Base-by-base conservation (phyloP, 1,140 invertebrate species). In the Cydia fagiglandana region DNA sequence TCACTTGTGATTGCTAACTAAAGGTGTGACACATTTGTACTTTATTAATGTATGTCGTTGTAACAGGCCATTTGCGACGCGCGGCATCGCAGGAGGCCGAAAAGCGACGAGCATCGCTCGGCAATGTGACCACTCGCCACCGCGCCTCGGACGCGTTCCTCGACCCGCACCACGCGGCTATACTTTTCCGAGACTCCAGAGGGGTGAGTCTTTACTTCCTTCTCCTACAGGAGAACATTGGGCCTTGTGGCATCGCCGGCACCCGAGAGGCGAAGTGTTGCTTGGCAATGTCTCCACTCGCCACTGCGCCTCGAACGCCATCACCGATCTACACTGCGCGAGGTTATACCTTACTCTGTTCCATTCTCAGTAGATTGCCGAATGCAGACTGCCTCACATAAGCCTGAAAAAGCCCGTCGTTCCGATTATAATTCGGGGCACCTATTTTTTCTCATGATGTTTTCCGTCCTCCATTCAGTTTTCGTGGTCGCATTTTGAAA, bases 101-200 rank as follows among this genome's bases (percentile, higher is more conserved):
- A 76, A 94, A 95, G 80, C 94, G 97, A 78, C 93, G 96, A 77
- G 94, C 96, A 41, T 97, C 96, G 17, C 90, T 97, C 70, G 96
- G 96, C 75, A 94, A 95, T 73, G 90, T 94, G 38, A 94, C 90
- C 12, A 87, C 92, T 70, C 94, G 94, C 28, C 95, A 96, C 81
- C 93, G 96, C 79, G 95, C 95, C 2, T 95, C 95, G 0, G 96
- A 96, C 80, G 95, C 95, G 73, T 95, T 94, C 80, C 90, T 97
- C 61, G 97, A 98, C 94, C 96, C 97, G 28, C 94, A 96, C 82
- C 96, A 97, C 92, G 96, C 97, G 68, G 97, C 97, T 78, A 97
- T 98, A 78, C 94, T 98, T 75, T 98, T 98, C 91, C 93, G 97
- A 82, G 97, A 98, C 90, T 96, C 97, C 12, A 94, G 97, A 94